Evolutionary conservation across 2,113 vertebrate species (phyloP), one percentile per base, ranked within the genome.

Genomic region (Sinocyclocheilus anshuiensis): DNA sequence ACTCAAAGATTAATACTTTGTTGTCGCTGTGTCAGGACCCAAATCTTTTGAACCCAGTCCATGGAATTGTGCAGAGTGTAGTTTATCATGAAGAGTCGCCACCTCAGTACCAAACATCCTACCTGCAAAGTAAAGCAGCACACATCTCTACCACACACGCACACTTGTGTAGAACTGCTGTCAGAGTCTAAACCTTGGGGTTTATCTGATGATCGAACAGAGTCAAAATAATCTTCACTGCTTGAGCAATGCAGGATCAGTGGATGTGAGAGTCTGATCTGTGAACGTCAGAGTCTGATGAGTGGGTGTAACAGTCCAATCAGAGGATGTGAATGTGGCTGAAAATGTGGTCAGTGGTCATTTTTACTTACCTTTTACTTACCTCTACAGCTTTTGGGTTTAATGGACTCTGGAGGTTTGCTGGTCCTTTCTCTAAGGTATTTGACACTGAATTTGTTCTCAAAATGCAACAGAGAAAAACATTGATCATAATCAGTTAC

Each of bases 1-100:
- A 99, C 93, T 98, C 97, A 80, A 99, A 99, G 96, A 98, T 99
- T 94, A 99, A 97, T 91, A 98, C 97, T 83, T 95, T 99, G 75
- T 89, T 99, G 87, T 97, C 97, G 59, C 96, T 98, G 94, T 99
- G 98, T 92, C 98, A 99, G 93, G 98, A 99, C 93, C 97, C 97
- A 84, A 97, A 98, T 94, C 94, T 99, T 85, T 92, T 99, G 91
- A 98, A 99, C 92, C 98, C 98, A 0, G 95, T 99, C 36, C 98
- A 99, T 63, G 97, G 97, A 87, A 99, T 99, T 24, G 96, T 99
- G 76, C 98, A 99, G 92, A 99, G 97, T 55, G 97, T 99, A 88
- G 97, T 99, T 2, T 99, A 97, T 91, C 97, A 99, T 0, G 98
- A 99, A 86, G 98, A 99, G 90, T 98, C 97, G 0, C 97, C 98